Conservation (phyloP, 2,797 vertebrate species). For the Phoebastria nigripes region DNA sequence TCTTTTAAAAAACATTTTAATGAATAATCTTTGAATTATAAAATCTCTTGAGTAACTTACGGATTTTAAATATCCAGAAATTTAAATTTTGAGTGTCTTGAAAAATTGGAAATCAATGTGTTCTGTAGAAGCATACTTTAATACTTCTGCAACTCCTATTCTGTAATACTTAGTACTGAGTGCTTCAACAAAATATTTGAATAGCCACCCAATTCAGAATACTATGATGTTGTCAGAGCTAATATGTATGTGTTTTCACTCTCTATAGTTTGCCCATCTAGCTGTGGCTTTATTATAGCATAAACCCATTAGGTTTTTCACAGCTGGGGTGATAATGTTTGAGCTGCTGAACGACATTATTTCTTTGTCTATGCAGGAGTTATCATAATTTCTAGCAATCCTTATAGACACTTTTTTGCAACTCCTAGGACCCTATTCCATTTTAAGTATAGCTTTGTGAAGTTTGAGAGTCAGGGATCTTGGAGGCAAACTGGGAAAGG, state of each 20-base stretch:
- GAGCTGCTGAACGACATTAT: not conserved
- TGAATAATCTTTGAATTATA: not conserved
- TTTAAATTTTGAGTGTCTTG: not conserved
- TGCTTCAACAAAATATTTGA: not conserved
- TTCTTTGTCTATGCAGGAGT: not conserved
- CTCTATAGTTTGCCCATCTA: not conserved
- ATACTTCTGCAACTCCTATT: not conserved
- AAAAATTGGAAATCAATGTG: not conserved
- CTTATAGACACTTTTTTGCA: not conserved
- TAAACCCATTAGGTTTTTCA: not conserved
- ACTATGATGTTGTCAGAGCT: not conserved
- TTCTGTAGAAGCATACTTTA: not conserved
- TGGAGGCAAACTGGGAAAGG: not conserved
- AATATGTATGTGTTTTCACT: not conserved
- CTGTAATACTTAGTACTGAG: not conserved
- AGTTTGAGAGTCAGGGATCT: not conserved
- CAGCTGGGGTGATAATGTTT: not conserved
- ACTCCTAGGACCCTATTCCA: not conserved
- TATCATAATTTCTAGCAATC: not conserved
- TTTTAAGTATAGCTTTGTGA: not conserved
- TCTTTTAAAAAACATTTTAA: not conserved
- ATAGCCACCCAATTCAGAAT: not conserved
- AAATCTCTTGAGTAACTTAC: accelerated
- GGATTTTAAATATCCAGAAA: not conserved
- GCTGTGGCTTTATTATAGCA: not conserved